phyloP scores from a whole-genome alignment of 2,113 vertebrate species.

The Hippocampus barbouri region DNA sequence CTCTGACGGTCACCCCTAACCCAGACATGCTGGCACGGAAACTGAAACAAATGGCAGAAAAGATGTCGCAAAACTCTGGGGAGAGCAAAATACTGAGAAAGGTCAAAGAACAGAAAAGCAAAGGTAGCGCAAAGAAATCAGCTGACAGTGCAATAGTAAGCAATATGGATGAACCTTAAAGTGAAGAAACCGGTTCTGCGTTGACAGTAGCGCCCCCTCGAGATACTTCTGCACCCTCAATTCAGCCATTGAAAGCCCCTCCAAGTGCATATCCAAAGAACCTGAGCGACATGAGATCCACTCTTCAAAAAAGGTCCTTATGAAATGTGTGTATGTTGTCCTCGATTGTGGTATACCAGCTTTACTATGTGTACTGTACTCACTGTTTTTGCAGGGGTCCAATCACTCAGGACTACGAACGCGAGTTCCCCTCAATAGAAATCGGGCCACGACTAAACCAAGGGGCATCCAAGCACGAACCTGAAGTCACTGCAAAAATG shows the following conservation, averaged over 20 bases:
- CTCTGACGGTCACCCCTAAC: slow-evolving; percentile 80
- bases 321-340: background rate
- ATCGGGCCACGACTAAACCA: slow-evolving; percentile 36
- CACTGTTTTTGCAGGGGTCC: slow-evolving; percentile 52
- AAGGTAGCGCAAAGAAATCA: slow-evolving; percentile 65
- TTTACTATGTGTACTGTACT: slow-evolving; percentile 3
- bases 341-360: background rate
- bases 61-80: slow-evolving; percentile 61
- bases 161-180: slow-evolving; percentile 21
- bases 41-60: slow-evolving; percentile 74
- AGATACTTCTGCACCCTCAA: slow-evolving; percentile 31
- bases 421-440: slow-evolving; percentile 68
- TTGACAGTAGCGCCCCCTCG: slow-evolving; percentile 29
- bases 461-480: slow-evolving; percentile 17
- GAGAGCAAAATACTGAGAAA: slow-evolving; percentile 77
- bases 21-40: slow-evolving; percentile 81
- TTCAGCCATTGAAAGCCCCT: slow-evolving; percentile 18
- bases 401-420: slow-evolving; percentile 73
- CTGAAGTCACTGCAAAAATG: background rate
- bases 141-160: slow-evolving; percentile 29
- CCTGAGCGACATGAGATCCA: slow-evolving; percentile 25
- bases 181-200: slow-evolving; percentile 26
- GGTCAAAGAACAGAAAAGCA: slow-evolving; percentile 68
- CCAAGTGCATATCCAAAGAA: slow-evolving; percentile 24
- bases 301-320: slow-evolving; percentile 37